A percentile compares a stretch with the other conserved stretches of the same genome.
phyloP scores from a whole-genome alignment of 2,113 vertebrate species.

The Spea bombifrons region DNA sequence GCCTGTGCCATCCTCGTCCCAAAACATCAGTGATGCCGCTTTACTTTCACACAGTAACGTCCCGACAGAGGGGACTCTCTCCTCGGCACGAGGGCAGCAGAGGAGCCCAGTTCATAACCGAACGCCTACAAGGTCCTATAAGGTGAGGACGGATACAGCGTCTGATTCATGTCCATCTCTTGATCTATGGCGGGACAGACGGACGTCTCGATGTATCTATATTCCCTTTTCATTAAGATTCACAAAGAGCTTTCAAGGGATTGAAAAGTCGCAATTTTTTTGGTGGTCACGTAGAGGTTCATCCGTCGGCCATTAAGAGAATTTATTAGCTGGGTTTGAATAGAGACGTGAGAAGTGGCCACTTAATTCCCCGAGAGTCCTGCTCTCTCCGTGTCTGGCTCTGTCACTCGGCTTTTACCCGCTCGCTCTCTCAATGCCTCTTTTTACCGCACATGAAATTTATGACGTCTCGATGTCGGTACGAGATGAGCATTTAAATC shows the following conservation, averaged over 20 bases:
- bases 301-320: conserved; percentile 19
- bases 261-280: conserved; percentile 4
- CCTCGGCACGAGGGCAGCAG: conserved; percentile 2
- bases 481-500: conserved; percentile 33
- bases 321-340: conserved; percentile 31
- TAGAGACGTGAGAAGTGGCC: conserved; percentile 18
- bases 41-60: too few species aligned
- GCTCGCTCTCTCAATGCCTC: conserved; percentile 15
- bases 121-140: too few species aligned
- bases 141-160: too few species aligned
- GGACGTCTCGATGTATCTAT: background rate
- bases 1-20: too few species aligned
- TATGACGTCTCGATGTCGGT: conserved; percentile 21
- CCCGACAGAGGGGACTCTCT: background rate
- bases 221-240: background rate
- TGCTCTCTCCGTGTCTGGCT: background rate
- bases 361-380: conserved; percentile 19
- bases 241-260: background rate
- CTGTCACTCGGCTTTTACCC: background rate
- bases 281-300: conserved; percentile 9
- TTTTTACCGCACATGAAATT: conserved; percentile 33
- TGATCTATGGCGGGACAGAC: too few species aligned
- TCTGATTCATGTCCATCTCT: too few species aligned
- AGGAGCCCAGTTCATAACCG: too few species aligned
- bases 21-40: too few species aligned